These are phyloP conservation scores for Acholoe squamosa DNA, from an alignment of 2,888 invertebrate genomes.

Conservation along the genomic window DNA sequence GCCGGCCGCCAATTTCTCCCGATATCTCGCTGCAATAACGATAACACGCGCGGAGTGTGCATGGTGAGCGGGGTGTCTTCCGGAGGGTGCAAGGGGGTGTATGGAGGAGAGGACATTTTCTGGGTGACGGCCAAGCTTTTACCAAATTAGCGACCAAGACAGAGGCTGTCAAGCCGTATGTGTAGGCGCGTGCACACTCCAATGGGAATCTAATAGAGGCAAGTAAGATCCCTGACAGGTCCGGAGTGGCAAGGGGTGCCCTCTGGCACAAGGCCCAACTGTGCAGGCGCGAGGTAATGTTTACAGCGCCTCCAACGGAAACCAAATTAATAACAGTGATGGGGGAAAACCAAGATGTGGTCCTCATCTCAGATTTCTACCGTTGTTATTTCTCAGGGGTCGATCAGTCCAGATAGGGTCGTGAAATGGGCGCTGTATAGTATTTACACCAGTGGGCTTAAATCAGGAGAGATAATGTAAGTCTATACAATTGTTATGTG, in stretches of 20 bases:
- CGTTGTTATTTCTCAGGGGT: slow-evolving; percentile 8
- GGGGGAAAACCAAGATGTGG: neutral
- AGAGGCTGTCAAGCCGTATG: neutral
- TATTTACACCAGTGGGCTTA: no score
- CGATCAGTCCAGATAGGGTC: neutral
- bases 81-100: neutral
- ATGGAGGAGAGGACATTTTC: neutral
- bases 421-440: no score
- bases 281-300: neutral
- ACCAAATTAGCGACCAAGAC: slow-evolving; percentile 50
- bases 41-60: neutral
- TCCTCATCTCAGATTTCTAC: slow-evolving; percentile 2
- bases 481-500: no score
- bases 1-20: neutral
- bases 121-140: slow-evolving; percentile 40
- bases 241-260: neutral
- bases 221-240: slow-evolving; percentile 27
- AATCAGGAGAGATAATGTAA: no score
- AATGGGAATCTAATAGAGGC: slow-evolving; percentile 35
- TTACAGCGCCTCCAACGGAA: neutral
- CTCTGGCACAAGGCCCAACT: neutral
- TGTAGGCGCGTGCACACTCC: neutral
- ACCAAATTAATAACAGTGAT: slow-evolving; percentile 30
- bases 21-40: neutral
- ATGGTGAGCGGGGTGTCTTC: neutral